Percentiles rank a stretch among this genome's conserved stretches.
phyloP scores from a whole-genome alignment of 2,888 invertebrate species.

The Hypomecis atomaria region DNA sequence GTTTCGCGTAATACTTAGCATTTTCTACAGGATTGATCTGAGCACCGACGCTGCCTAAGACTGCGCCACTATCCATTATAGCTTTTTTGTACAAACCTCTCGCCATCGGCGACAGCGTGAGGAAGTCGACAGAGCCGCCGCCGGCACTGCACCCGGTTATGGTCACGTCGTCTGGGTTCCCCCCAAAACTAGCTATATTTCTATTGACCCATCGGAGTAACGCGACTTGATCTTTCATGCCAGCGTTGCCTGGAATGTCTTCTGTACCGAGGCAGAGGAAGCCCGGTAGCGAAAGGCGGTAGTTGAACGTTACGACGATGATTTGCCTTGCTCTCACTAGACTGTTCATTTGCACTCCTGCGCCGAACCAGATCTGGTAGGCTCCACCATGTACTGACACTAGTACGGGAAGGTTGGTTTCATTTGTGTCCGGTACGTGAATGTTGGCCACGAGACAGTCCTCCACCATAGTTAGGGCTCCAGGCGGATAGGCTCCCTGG shows the following conservation, averaged over 20 bases:
- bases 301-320: constrained; percentile 43
- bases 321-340: constrained; percentile 34
- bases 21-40: constrained; percentile 16
- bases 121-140: constrained; percentile 51
- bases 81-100: constrained; percentile 52
- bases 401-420: constrained; percentile 15
- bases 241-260: constrained; percentile 55
- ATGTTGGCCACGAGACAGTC: constrained; percentile 16
- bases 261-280: constrained; percentile 57
- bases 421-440: constrained; percentile 7
- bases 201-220: constrained; percentile 50
- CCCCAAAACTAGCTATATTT: constrained; percentile 60
- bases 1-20: neutral
- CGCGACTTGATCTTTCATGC: constrained; percentile 55
- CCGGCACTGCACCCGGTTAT: constrained; percentile 61
- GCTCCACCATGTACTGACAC: constrained; percentile 14
- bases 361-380: constrained; percentile 2
- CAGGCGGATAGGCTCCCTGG: neutral
- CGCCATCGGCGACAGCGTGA: constrained; percentile 21
- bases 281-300: constrained; percentile 49
- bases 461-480: neutral
- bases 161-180: constrained; percentile 53
- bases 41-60: neutral
- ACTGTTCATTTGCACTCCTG: neutral
- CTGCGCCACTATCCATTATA: constrained; percentile 56